These are phyloP conservation scores for Adelosebastes latens DNA, from an alignment of 2,797 vertebrate species.

Conservation along the genomic window DNA sequence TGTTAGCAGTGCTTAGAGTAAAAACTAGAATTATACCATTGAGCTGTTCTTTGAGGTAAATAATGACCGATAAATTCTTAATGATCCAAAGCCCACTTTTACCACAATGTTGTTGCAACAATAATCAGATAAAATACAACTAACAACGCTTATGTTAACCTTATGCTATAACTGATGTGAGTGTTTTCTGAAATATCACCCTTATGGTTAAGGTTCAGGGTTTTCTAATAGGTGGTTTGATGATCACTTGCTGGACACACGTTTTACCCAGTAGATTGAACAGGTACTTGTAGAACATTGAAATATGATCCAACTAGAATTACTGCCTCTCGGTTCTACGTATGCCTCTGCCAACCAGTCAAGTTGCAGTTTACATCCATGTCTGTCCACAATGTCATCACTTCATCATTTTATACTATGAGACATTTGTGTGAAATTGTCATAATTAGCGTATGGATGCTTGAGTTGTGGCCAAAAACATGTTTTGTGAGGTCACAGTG, in stretches of 20 bases:
- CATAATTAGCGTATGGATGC: no score
- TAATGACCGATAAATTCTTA: background rate
- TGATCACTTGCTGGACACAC: background rate
- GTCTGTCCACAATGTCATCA: no score
- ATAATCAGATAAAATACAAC: background rate
- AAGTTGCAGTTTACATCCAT: no score
- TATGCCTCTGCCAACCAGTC: no score
- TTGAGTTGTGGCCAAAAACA: no score
- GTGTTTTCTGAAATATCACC: background rate
- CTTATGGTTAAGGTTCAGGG: background rate
- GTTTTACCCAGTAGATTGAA: background rate
- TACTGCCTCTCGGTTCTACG: no score
- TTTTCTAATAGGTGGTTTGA: background rate
- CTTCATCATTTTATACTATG: no score
- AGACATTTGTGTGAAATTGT: no score
- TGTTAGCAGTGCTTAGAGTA: background rate
- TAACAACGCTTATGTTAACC: background rate
- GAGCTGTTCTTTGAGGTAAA: background rate
- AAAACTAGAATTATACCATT: background rate
- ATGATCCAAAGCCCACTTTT: background rate
- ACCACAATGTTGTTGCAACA: background rate
- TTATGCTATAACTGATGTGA: background rate
- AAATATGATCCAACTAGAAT: background rate
- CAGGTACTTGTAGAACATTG: background rate
- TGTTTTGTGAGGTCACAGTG: accelerated